These are phyloP conservation scores for Tetragonula clypearis DNA, from an alignment of 1,140 invertebrate genomes.

Conservation along the genomic window DNA sequence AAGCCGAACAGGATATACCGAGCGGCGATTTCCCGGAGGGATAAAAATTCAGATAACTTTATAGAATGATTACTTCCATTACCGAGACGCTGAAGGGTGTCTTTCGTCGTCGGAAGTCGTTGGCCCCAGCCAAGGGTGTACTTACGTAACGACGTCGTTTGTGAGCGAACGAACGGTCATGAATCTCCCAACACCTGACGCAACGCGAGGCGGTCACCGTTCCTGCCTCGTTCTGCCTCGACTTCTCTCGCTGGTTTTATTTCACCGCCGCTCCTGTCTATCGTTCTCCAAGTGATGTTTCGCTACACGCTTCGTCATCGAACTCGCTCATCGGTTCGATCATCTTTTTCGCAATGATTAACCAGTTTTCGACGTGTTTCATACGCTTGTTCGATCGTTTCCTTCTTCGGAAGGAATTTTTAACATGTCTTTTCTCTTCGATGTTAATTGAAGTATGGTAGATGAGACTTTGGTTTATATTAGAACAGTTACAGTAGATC, in stretches of 20 bases:
- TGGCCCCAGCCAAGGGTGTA: conserved; percentile 46
- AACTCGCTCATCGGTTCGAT: neutral
- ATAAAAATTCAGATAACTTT: conserved; percentile 55
- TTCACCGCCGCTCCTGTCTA: conserved; percentile 43
- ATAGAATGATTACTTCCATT: conserved; percentile 57
- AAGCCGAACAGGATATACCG: neutral
- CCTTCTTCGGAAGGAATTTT: no score
- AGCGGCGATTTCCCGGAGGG: neutral
- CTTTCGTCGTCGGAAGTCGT: conserved; percentile 42
- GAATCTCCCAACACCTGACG: conserved; percentile 64
- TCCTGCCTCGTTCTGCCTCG: conserved; percentile 39
- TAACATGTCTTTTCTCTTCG: no score
- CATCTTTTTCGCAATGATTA: neutral
- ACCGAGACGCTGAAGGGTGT: conserved; percentile 30
- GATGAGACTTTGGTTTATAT: no score
- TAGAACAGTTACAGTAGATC: no score
- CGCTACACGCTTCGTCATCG: no score
- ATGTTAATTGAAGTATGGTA: no score
- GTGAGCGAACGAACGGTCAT: conserved; percentile 55
- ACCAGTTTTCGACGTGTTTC: neutral
- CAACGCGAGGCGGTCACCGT: conserved; percentile 41
- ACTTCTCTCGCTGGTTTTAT: conserved; percentile 53
- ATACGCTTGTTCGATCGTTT: neutral
- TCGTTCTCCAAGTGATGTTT: conserved; percentile 16
- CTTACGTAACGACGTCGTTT: conserved; percentile 69